Percentiles rank a stretch among this genome's conserved stretches.
These are phyloP conservation scores for Sycobia sp. DNA, from an alignment of 1,140 invertebrate species.

Conservation along the genomic window DNA sequence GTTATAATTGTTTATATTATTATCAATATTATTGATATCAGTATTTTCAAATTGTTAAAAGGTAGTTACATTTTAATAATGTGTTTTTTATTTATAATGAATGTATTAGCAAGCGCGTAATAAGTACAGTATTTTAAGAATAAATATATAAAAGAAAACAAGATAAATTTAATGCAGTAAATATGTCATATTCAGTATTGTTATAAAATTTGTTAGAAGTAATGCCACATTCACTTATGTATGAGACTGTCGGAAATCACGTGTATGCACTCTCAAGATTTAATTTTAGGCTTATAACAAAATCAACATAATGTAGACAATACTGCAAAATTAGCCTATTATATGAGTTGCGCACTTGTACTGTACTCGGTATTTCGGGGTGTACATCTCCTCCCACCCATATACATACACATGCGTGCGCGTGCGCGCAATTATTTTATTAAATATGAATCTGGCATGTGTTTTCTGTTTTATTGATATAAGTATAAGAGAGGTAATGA, in stretches of 20 bases:
- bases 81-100: no score
- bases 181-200: no score
- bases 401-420: no score
- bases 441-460: background rate
- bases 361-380: no score
- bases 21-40: slow-evolving; percentile 15
- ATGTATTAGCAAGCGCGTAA: no score
- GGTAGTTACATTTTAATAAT: slow-evolving; percentile 9
- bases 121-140: no score
- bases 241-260: slow-evolving; percentile 19
- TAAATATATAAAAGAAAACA: no score
- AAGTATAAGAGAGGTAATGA: slow-evolving; percentile 4
- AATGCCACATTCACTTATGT: no score
- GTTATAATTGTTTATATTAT: slow-evolving; percentile 20
- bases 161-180: no score
- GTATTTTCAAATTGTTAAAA: slow-evolving; percentile 22
- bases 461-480: slow-evolving; percentile 11
- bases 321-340: slow-evolving; percentile 17
- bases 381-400: no score
- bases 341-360: slow-evolving; percentile 1
- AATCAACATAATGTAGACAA: slow-evolving; percentile 16
- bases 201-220: background rate
- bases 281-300: slow-evolving; percentile 16
- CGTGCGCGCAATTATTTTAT: slow-evolving; percentile 16
- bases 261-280: slow-evolving; percentile 14